Evolutionary conservation across 2,888 invertebrate species (phyloP).

Genomic region (Meiosimyza decipiens): DNA sequence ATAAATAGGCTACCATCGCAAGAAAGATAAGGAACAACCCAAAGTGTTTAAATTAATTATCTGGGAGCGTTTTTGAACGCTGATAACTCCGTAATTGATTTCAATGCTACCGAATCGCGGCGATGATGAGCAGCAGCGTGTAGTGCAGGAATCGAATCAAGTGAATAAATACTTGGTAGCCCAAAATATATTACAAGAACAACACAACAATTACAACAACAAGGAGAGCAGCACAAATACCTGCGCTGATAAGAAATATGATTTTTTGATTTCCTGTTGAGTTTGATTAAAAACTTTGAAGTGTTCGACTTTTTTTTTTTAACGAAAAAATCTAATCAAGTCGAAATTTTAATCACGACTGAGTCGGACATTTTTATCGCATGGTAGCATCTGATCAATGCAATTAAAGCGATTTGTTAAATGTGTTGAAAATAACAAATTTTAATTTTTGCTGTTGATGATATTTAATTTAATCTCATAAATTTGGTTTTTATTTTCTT

Average conservation of each 20-base stretch:
- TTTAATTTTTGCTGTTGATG: too few relatives aligned
- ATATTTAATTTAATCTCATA: too few relatives aligned
- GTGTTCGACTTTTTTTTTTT: neutral
- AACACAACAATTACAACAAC: too few relatives aligned
- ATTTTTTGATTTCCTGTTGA: slow-evolving; percentile 31
- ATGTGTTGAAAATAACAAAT: too few relatives aligned
- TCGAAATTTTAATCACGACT: slow-evolving; percentile 15
- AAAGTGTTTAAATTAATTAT: slow-evolving; percentile 31
- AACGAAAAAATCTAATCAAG: too few relatives aligned
- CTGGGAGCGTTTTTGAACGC: slow-evolving; percentile 15
- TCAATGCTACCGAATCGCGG: slow-evolving; percentile 24
- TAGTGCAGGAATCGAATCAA: too few relatives aligned
- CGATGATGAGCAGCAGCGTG: neutral
- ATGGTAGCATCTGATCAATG: slow-evolving; percentile 21
- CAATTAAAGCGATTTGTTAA: slow-evolving; percentile 17
- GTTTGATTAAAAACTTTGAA: slow-evolving; percentile 24
- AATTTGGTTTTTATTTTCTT: too few relatives aligned
- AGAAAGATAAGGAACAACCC: slow-evolving; percentile 17
- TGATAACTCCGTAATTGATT: slow-evolving; percentile 29
- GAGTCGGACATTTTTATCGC: slow-evolving; percentile 17
- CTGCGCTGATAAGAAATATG: slow-evolving; percentile 16
- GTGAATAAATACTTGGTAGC: too few relatives aligned
- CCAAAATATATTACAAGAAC: too few relatives aligned
- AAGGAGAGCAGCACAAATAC: neutral
- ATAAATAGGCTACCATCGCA: slow-evolving; percentile 9